phyloP scores from a whole-genome alignment of 2,113 vertebrate species.

The Nothoprocta perdicaria region DNA sequence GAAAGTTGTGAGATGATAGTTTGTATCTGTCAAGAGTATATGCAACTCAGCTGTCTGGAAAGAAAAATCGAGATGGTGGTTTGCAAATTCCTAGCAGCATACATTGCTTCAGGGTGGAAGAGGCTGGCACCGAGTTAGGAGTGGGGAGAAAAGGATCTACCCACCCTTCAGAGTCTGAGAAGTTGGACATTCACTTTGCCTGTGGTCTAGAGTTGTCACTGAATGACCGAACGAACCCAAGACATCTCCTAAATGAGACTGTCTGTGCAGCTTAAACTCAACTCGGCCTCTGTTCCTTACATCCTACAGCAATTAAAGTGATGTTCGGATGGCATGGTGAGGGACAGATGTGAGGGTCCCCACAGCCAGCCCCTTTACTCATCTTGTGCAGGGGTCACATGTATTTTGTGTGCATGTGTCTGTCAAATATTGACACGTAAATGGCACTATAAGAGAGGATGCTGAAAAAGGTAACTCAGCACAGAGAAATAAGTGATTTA shows the following conservation, averaged over 20 bases:
- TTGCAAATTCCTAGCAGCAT: neutral
- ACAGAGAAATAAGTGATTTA: neutral
- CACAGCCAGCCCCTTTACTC: neutral
- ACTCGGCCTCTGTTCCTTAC: neutral
- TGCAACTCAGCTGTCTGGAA: neutral
- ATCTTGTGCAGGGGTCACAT: rapidly evolving
- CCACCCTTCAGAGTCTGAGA: neutral
- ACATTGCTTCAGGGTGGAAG: neutral
- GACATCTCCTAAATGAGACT: slow-evolving; percentile 19
- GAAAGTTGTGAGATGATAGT: neutral
- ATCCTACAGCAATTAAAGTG: neutral
- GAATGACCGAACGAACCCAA: neutral
- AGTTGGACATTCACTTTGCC: neutral
- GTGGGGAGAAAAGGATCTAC: neutral
- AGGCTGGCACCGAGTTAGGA: neutral
- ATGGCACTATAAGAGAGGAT: neutral
- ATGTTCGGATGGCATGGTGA: neutral
- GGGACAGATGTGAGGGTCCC: neutral
- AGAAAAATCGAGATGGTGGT: neutral
- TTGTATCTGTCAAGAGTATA: neutral
- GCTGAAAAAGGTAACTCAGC: neutral
- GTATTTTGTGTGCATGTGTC: neutral
- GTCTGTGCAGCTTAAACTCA: neutral
- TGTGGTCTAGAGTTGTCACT: slow-evolving; percentile 3
- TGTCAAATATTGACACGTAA: neutral